phyloP scores from a whole-genome alignment of 2,797 vertebrate species.

The Gallinago nigripennis region DNA sequence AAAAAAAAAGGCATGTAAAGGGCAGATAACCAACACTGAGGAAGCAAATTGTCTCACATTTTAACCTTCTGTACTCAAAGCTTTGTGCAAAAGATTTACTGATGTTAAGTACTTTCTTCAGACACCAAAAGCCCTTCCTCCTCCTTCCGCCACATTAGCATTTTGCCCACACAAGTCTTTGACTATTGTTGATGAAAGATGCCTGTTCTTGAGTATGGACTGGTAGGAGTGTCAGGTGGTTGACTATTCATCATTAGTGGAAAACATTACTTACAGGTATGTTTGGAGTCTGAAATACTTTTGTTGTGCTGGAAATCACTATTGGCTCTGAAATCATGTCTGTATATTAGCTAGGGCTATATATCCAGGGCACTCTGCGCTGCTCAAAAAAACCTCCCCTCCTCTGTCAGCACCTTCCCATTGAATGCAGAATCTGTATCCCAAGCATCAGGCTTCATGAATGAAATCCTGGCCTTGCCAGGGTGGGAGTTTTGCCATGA shows the following conservation, averaged over 20 bases:
- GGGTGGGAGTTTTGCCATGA: background rate
- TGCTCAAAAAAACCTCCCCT: background rate
- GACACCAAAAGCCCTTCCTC: background rate
- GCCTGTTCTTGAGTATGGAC: background rate
- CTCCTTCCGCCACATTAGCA: background rate
- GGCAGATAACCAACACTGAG: background rate
- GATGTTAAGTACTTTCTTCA: conserved; percentile 8
- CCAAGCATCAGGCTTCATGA: background rate
- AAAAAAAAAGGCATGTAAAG: background rate
- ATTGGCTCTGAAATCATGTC: background rate
- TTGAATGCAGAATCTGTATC: background rate
- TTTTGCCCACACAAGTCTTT: background rate
- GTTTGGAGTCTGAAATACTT: background rate
- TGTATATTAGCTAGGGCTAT: background rate
- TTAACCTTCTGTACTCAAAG: conserved; percentile 44
- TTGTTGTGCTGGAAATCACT: background rate
- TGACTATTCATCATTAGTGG: background rate
- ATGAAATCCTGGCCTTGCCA: background rate
- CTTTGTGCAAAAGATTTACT: conserved; percentile 3
- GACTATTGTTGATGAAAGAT: background rate
- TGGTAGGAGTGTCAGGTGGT: background rate
- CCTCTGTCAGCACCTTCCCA: background rate
- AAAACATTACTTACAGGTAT: background rate
- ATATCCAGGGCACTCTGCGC: background rate
- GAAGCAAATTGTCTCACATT: conserved; percentile 15